phyloP scores from a whole-genome alignment of 1,140 invertebrate species.

The Drosophila asahinai region DNA sequence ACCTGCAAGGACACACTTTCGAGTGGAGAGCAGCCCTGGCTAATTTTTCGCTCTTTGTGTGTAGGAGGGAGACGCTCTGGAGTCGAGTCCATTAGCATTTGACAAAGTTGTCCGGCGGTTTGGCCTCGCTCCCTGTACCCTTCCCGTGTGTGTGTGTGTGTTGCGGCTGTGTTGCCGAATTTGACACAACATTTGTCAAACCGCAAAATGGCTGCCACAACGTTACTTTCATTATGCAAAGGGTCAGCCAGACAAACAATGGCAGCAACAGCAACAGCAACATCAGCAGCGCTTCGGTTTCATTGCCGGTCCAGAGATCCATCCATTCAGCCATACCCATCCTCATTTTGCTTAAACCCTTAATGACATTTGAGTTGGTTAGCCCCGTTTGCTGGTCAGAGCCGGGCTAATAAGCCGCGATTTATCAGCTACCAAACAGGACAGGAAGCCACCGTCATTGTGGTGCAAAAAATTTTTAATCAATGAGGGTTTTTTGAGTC shows the following conservation, averaged over 20 bases:
- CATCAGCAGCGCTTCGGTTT: constrained; percentile 10
- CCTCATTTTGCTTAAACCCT: constrained; percentile 11
- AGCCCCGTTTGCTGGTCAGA: constrained; percentile 37
- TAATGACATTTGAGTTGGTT: constrained; percentile 69
- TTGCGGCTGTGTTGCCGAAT: constrained; percentile 77
- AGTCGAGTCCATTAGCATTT: constrained; percentile 77
- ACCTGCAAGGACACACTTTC: constrained; percentile 40
- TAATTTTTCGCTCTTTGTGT: constrained; percentile 71
- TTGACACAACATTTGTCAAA: constrained; percentile 84
- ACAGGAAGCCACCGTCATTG: constrained; percentile 2
- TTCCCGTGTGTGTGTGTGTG: constrained; percentile 7
- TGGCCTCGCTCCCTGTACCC: background rate
- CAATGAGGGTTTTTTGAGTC: background rate
- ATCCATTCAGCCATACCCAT: background rate
- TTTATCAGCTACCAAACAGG: constrained; percentile 52
- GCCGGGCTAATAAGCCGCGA: constrained; percentile 65
- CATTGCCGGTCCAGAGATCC: background rate
- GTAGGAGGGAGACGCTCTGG: constrained; percentile 25
- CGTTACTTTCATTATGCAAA: constrained; percentile 82
- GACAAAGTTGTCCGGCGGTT: constrained; percentile 74
- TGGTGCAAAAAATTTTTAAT: background rate
- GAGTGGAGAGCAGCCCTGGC: constrained; percentile 45
- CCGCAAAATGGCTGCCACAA: constrained; percentile 79
- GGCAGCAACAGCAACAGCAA: constrained; percentile 3
- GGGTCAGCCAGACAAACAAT: constrained; percentile 70